Evolutionary conservation across 2,797 vertebrate genomes (phyloP), one percentile per base, ranked within the genome.

Genomic region (Sciurus carolinensis): DNA sequence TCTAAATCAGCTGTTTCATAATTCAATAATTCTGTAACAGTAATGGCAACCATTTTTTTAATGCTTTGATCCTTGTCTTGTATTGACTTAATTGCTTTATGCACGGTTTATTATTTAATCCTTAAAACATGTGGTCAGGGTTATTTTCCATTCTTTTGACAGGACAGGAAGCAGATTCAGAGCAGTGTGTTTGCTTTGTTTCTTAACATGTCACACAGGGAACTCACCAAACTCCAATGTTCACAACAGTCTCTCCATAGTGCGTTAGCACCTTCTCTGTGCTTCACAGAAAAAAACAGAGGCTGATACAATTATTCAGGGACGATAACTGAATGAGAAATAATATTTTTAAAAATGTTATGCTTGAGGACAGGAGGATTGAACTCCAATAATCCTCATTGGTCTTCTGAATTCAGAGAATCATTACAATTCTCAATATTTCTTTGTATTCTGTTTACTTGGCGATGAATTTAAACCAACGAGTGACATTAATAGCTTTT

Each of bases 371-470:
- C 13, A 59, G 17, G 57, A 57, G 20, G 9, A 9, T 1, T 69
- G 33, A 87, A 69, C 9, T 76, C 36, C 93, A 69, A 84, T 88
- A 88, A 84, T 52, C 24, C 28, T 39, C 66, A 82, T 3, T 30
- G 6, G 20, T 47, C 24, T 47, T 86, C 47, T 93, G 64, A 33
- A 87, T 72, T 87, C 11, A 84, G 50, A 44, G 33, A 52, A 73
- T 2, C 67, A 44, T 10, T 1, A 54, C 26, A 28, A 85, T 59
- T 54, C 39, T 79, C 50, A 85, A n/a, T 4, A 84, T 87, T 94
- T 90, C 2, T 33, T 77, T 87, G 59, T 30, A 59, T 77, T 66
- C n/a, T 90, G 9, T n/a, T 81, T 83, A 75, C 80, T 87, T 90
- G 85, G 14, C 14, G 69, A 17, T n/a, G 44, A 30, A 69, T 5